These are phyloP conservation scores for Exocentrus adspersus DNA, from an alignment of 2,888 invertebrate species.

Conservation along the genomic window DNA sequence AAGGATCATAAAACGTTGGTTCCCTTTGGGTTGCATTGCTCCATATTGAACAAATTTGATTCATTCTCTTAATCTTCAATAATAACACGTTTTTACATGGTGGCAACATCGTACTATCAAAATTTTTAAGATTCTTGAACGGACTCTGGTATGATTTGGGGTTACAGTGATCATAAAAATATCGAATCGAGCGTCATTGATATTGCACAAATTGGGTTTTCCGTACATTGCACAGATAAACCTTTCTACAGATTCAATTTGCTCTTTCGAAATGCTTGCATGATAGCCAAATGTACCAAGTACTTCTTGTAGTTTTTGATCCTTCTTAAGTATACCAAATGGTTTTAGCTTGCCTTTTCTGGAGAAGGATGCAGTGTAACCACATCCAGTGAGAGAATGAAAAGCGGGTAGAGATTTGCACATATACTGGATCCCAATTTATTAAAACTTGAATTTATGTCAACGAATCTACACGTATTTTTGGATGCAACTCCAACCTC, in stretches of 20 bases:
- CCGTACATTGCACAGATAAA: no score
- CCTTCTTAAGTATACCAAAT: neutral
- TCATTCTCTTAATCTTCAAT: neutral
- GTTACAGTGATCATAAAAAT: no score
- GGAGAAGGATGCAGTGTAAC: neutral
- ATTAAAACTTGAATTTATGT: no score
- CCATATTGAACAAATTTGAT: constrained; percentile 1
- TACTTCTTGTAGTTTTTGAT: neutral
- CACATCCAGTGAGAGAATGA: neutral
- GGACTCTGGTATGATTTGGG: neutral
- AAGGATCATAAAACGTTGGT: neutral
- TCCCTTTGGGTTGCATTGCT: neutral
- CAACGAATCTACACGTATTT: no score
- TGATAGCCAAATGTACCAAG: neutral
- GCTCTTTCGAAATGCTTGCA: neutral
- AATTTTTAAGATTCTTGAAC: neutral
- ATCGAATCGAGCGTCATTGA: no score
- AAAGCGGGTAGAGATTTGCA: no score
- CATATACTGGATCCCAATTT: no score
- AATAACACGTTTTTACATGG: neutral
- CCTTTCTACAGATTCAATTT: neutral
- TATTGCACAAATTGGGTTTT: no score
- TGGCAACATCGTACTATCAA: neutral
- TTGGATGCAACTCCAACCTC: no score
- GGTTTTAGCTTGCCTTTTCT: neutral